Evolutionary conservation across 1,140 invertebrate species (phyloP).

Genomic region (Drosophila mauritiana): DNA sequence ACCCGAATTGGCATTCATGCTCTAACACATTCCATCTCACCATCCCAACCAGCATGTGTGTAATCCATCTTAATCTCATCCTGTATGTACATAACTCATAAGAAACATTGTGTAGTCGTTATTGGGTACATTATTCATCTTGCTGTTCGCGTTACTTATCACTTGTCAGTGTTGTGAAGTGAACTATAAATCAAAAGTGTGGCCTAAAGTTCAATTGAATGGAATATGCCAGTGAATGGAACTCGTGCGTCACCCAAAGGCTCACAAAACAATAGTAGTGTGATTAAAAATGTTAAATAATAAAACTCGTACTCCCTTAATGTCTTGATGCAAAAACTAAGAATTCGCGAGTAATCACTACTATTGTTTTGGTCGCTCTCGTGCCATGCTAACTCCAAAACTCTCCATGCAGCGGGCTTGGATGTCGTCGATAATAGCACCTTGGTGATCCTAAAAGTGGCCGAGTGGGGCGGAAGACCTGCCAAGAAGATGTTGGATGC

Average conservation of each 20-base stretch:
- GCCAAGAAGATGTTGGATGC: constrained; percentile 74
- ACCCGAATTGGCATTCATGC: constrained; percentile 28
- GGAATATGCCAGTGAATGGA: constrained; percentile 68
- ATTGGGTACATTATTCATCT: constrained; percentile 7
- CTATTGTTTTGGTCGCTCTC: constrained; percentile 4
- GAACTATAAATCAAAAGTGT: constrained; percentile 45
- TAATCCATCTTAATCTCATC: constrained; percentile 24
- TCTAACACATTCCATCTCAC: constrained; percentile 13
- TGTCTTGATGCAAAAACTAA: neutral
- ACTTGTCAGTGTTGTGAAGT: constrained; percentile 59
- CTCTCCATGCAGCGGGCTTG: constrained; percentile 28
- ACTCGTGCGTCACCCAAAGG: neutral
- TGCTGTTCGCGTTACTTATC: constrained; percentile 25
- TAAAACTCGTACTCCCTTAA: neutral
- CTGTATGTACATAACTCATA: constrained; percentile 24
- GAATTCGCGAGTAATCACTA: neutral
- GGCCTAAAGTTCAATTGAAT: constrained; percentile 80
- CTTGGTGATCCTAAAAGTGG: constrained; percentile 60
- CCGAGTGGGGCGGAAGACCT: constrained; percentile 87
- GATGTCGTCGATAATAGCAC: constrained; percentile 50
- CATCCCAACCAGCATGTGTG: constrained; percentile 10
- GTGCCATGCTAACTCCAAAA: constrained; percentile 18
- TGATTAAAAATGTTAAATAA: neutral
- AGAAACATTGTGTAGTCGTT: neutral
- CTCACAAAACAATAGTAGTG: constrained; percentile 17